Percentiles rank a stretch among this genome's conserved stretches.
These are phyloP conservation scores for Brachionus manjavacas DNA, from an alignment of 1,140 invertebrate genomes.

Conservation along the genomic window DNA sequence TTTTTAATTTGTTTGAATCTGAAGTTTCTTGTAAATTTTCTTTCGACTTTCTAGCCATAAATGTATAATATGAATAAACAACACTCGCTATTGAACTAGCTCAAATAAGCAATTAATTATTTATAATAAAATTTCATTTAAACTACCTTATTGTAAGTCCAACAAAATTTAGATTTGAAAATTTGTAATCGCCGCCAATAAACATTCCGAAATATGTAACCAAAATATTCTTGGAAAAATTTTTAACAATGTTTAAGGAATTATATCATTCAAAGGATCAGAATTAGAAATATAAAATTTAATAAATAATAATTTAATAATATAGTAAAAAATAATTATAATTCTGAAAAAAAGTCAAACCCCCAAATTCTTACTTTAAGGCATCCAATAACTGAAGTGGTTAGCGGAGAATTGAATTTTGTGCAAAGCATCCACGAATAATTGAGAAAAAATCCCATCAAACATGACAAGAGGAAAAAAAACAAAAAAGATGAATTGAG, in stretches of 20 bases:
- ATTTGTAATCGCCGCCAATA: slow-evolving; percentile 93
- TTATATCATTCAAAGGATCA: no score
- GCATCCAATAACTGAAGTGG: slow-evolving; percentile 92
- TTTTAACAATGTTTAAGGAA: no score
- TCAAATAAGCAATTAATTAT: no score
- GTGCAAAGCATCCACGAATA: slow-evolving; percentile 94
- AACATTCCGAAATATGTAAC: slow-evolving; percentile 76
- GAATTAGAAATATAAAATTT: no score
- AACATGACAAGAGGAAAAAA: slow-evolving; percentile 76
- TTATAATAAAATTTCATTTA: no score
- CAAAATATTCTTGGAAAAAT: slow-evolving; percentile 58
- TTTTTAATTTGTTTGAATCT: background rate
- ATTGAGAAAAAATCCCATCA: slow-evolving; percentile 91
- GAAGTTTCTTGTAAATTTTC: background rate
- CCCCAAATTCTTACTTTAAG: background rate
- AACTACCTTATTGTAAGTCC: slow-evolving; percentile 63
- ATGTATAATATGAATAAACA: slow-evolving; percentile 5
- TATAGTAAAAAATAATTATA: no score
- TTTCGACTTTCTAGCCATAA: background rate
- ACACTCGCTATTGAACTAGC: background rate
- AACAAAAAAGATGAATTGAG: background rate
- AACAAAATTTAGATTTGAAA: slow-evolving; percentile 83
- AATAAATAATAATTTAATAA: no score
- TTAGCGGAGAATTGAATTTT: slow-evolving; percentile 91
- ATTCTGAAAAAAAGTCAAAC: no score